phyloP scores from a whole-genome alignment of 2,113 vertebrate species.

The Callospermophilus lateralis region DNA sequence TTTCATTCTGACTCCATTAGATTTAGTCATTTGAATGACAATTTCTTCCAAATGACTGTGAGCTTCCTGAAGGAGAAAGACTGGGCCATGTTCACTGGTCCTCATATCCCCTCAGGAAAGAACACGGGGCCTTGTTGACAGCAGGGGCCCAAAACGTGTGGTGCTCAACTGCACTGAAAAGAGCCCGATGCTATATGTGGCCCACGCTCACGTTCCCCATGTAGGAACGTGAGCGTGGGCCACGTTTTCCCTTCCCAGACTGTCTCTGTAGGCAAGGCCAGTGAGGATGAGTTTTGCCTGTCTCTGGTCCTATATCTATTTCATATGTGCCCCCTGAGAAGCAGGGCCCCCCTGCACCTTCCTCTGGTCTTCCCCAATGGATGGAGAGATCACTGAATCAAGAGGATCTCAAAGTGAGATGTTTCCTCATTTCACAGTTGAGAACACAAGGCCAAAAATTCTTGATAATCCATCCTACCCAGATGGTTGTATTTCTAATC shows the following conservation, averaged over 20 bases:
- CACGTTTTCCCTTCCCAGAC: background rate
- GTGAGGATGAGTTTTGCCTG: background rate
- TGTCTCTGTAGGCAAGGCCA: background rate
- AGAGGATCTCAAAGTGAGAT: background rate
- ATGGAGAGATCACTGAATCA: background rate
- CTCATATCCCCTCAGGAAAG: background rate
- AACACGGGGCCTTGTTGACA: background rate
- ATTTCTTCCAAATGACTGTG: background rate
- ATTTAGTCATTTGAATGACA: background rate
- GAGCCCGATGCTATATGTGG: background rate
- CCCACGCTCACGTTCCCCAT: background rate
- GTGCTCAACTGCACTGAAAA: background rate
- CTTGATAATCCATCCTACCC: background rate
- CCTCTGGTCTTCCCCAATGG: background rate
- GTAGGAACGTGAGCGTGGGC: no score
- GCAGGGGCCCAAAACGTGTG: background rate
- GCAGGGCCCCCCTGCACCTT: background rate
- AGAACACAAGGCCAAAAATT: background rate
- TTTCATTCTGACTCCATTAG: slow-evolving; percentile 28
- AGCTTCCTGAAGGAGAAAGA: slow-evolving; percentile 49
- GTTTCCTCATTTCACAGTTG: background rate
- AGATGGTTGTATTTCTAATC: background rate
- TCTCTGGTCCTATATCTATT: background rate
- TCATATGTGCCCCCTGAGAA: background rate
- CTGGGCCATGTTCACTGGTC: background rate